Evolutionary conservation across 2,113 vertebrate species (phyloP).

Genomic region (Haliaeetus leucogaster): DNA sequence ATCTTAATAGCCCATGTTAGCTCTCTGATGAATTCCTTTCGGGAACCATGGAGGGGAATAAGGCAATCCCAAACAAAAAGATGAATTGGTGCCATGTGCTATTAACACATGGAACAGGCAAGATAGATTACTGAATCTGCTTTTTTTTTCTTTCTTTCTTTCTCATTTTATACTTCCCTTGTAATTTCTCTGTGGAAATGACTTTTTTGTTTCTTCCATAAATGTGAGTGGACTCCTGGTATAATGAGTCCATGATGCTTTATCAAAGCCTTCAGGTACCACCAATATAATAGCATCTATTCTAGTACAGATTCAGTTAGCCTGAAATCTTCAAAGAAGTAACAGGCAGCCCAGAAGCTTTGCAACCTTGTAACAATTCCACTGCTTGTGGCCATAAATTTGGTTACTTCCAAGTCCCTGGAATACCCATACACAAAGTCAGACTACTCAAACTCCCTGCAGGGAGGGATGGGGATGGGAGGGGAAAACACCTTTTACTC

Average conservation of each 20-base stretch:
- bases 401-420: background rate
- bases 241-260: background rate
- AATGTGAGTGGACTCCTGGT: background rate
- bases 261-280: background rate
- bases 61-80: background rate
- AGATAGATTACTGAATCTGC: background rate
- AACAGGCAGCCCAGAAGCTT: background rate
- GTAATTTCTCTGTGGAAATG: background rate
- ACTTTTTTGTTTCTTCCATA: background rate
- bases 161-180: background rate
- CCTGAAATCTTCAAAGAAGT: background rate
- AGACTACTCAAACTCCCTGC: background rate
- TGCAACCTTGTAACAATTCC: background rate
- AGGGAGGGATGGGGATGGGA: background rate
- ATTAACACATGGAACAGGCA: background rate
- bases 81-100: background rate
- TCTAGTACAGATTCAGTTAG: background rate
- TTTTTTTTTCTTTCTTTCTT: background rate
- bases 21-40: background rate
- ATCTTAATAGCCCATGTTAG: background rate
- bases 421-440: background rate
- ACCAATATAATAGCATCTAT: background rate
- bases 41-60: background rate
- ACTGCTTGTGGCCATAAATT: background rate
- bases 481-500: background rate